A percentile compares a stretch with the other conserved stretches of the same genome.
phyloP scores from a whole-genome alignment of 2,113 vertebrate species.

The Aptenodytes patagonicus region DNA sequence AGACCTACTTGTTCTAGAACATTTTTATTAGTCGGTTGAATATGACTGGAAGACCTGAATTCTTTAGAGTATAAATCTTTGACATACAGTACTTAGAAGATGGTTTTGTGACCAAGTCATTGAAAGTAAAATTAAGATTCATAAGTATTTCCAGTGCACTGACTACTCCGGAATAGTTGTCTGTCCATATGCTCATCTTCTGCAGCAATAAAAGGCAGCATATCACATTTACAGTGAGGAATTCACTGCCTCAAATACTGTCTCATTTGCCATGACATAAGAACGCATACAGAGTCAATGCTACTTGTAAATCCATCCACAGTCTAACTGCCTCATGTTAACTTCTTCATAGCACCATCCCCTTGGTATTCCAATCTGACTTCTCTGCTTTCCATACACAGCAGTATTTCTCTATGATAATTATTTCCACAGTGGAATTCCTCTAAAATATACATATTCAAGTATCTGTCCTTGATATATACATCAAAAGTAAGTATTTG shows the following conservation, averaged over 20 bases:
- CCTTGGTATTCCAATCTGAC: background rate
- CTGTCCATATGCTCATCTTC: background rate
- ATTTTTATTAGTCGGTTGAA: background rate
- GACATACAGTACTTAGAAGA: background rate
- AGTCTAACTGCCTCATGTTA: background rate
- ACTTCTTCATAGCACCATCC: background rate
- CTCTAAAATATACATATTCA: background rate
- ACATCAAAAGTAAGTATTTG: background rate
- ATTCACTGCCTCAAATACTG: background rate
- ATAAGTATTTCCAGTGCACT: background rate
- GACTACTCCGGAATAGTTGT: background rate
- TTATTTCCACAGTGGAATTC: background rate
- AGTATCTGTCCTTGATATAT: background rate
- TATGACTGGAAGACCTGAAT: background rate
- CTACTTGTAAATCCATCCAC: background rate
- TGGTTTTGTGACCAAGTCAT: background rate
- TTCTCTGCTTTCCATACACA: background rate
- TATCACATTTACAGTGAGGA: background rate
- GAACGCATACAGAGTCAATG: background rate
- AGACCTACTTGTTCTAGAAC: background rate
- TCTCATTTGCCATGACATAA: background rate
- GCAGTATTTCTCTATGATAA: background rate
- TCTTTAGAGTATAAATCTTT: background rate
- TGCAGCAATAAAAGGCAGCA: background rate
- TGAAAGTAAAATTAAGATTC: background rate